phyloP scores from a whole-genome alignment of 2,888 invertebrate species.

The Podotricha telesiphe region DNA sequence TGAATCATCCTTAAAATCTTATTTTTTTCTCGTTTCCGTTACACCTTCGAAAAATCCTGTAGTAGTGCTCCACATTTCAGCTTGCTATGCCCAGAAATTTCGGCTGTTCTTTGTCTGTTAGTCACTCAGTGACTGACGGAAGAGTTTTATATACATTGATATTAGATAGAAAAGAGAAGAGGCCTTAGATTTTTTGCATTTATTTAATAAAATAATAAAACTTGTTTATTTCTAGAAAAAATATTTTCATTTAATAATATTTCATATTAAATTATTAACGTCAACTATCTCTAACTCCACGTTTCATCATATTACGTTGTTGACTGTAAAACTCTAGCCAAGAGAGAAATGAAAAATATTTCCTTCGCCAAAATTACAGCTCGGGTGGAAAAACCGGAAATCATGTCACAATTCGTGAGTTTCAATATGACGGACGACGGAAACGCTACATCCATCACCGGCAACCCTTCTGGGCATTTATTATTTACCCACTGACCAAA shows the following conservation, averaged over 20 bases:
- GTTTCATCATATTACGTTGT: slow-evolving; percentile 6
- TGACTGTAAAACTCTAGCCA: slow-evolving; percentile 14
- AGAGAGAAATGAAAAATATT: slow-evolving; percentile 28
- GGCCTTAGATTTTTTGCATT: no score
- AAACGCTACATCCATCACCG: slow-evolving; percentile 57
- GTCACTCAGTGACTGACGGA: no score
- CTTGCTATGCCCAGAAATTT: no score
- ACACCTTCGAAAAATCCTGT: no score
- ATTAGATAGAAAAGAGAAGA: no score
- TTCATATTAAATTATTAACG: neutral
- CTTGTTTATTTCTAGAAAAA: no score
- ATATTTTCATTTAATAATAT: neutral
- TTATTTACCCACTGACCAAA: slow-evolving; percentile 61
- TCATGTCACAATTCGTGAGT: slow-evolving; percentile 37
- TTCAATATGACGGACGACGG: slow-evolving; percentile 46
- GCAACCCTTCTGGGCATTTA: slow-evolving; percentile 55
- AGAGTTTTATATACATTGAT: no score
- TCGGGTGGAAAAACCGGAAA: slow-evolving; percentile 37
- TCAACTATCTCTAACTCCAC: neutral
- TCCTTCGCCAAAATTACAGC: slow-evolving; percentile 23
- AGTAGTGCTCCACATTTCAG: no score
- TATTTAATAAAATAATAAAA: no score
- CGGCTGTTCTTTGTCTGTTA: no score
- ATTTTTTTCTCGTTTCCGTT: no score
- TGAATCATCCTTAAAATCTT: no score